Base-by-base conservation (phyloP, 2,888 invertebrate genomes). In the Sycophila texana region DNA sequence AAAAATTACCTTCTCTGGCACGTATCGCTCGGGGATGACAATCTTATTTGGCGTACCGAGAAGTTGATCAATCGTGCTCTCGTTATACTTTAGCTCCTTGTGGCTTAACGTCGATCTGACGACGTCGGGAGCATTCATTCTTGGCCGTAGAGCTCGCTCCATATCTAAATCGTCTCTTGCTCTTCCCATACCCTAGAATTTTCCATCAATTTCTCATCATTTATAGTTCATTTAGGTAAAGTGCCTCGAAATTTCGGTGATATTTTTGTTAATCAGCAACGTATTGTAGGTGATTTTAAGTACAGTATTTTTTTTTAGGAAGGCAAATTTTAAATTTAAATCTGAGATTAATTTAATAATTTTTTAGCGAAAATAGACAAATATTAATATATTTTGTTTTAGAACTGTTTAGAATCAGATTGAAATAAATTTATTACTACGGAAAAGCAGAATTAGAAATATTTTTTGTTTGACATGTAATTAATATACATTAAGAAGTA, bases 41-140 rank as follows among this genome's bases (percentile, higher is more conserved):
- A 98, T 97, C 92, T 97, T 97, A 90, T 95, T 95, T 16, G 98
- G 98, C 18, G 96, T 95, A 67, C 96, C 95, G 51, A 98, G 91
- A 86, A 98, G 92, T 88, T 94, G 95, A 89, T 98, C 98, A 83
- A 98, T 97, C 66, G 97, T 96, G 84, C 93, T 94, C 87, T 95
- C 95, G 75, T 95, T 95, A 86, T 94, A 94, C 83, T 94, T 93
- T 74, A 93, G 91, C 86, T 94, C 94, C 84, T 92, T 92, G 83
- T 91, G 92, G 83, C 92, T 92, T 81, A 96, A 89, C 0, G 97
- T 96, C 0, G 97, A 97, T 60, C 96, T 93, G 4, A 97, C 97
- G 60, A 97, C 96, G 90, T 97, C 97, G 0, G 97, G 97, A 0
- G 96, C 95, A 84, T 95, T 95, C 18, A 94, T 93, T 83, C 94